phyloP scores from a whole-genome alignment of 2,888 invertebrate genomes.

The Acronicta aceris region DNA sequence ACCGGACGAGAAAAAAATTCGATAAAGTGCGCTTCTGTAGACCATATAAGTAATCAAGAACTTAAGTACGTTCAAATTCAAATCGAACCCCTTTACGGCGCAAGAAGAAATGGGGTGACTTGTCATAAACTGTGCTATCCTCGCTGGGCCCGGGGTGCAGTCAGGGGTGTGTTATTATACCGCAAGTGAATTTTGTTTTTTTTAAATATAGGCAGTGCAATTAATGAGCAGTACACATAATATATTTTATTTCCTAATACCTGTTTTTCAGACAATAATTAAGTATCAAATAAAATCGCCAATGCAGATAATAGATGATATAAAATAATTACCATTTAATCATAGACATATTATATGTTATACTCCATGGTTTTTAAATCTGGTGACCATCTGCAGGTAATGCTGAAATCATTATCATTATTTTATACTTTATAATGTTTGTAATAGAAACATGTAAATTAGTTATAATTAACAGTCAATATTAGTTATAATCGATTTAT shows the following conservation, averaged over 20 bases:
- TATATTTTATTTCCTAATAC: neutral
- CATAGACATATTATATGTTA: constrained; percentile 30
- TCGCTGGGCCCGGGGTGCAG: too few relatives aligned
- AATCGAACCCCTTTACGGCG: too few relatives aligned
- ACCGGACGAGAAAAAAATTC: too few relatives aligned
- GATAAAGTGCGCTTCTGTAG: too few relatives aligned
- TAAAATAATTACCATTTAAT: constrained; percentile 59
- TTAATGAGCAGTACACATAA: neutral
- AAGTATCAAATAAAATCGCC: constrained; percentile 35
- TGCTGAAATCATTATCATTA: constrained; percentile 48
- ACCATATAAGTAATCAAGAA: too few relatives aligned
- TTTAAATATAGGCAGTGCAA: neutral
- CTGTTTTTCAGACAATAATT: neutral
- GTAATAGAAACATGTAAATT: neutral
- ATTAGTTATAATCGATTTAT: too few relatives aligned
- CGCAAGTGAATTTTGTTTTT: neutral
- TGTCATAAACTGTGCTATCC: too few relatives aligned
- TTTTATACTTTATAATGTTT: constrained; percentile 3
- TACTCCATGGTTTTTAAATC: constrained; percentile 39
- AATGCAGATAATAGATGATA: constrained; percentile 34
- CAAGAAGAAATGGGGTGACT: too few relatives aligned
- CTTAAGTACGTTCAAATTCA: too few relatives aligned
- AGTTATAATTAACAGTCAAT: too few relatives aligned
- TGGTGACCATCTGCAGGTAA: constrained; percentile 29
- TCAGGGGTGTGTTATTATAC: neutral